These are phyloP conservation scores for Microcebus tavaratra DNA, from an alignment of 2,113 vertebrate genomes.

Conservation along the genomic window DNA sequence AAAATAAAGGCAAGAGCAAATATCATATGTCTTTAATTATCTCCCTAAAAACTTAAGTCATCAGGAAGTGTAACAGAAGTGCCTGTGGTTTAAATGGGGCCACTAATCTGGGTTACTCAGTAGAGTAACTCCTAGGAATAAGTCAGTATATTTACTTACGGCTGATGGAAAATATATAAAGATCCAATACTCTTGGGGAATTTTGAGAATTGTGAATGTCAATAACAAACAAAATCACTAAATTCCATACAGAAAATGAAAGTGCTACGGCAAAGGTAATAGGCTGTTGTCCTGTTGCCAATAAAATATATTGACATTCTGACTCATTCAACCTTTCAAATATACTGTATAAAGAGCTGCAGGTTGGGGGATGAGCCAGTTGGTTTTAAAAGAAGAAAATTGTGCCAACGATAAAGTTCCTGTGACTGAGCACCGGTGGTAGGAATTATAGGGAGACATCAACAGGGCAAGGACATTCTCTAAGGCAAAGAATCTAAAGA, in stretches of 20 bases:
- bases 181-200: neutral
- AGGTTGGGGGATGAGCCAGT: neutral
- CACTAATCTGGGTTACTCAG: neutral
- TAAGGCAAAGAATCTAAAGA: neutral
- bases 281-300: neutral
- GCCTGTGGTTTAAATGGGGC: slow-evolving; percentile 13
- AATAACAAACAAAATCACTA: neutral
- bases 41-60: slow-evolving; percentile 42
- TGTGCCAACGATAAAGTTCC: neutral
- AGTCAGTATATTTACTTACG: slow-evolving; percentile 8
- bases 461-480: neutral
- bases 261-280: neutral
- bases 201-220: slow-evolving; percentile 17
- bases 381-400: neutral
- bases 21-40: slow-evolving; percentile 49
- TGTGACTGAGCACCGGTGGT: neutral
- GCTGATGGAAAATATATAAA: neutral
- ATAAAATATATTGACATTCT: slow-evolving; percentile 4
- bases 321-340: neutral
- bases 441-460: neutral
- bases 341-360: neutral
- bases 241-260: neutral
- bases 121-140: neutral
- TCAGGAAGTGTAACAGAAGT: neutral
- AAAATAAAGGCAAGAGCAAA: slow-evolving; percentile 50